A percentile compares a stretch with the other conserved stretches of the same genome.
Evolutionary conservation across 2,797 vertebrate species (phyloP).

Genomic region (Tiaroga cobitis): DNA sequence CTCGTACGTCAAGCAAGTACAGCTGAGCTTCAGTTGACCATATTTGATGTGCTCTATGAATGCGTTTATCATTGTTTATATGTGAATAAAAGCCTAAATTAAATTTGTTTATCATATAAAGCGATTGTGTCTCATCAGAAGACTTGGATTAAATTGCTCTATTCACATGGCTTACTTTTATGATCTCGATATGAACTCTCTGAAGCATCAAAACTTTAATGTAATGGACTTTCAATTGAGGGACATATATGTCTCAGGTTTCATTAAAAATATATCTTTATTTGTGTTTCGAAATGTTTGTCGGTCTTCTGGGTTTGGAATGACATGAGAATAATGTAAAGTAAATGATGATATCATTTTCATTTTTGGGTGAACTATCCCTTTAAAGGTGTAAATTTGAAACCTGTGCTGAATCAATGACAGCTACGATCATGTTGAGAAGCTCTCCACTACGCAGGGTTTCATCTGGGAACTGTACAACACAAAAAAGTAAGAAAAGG

Average conservation of each 20-base stretch:
- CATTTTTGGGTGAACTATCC: not conserved
- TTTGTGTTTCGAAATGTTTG: not conserved
- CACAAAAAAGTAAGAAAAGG: not conserved
- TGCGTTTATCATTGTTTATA: not conserved
- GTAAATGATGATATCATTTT: not conserved
- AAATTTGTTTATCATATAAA: not conserved
- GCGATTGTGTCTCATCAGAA: not conserved
- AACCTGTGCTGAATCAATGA: conserved; percentile 93
- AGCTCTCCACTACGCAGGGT: conserved; percentile 93
- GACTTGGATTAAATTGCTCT: not conserved
- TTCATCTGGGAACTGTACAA: conserved; percentile 90
- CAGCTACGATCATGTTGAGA: conserved; percentile 96
- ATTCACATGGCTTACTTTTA: not conserved
- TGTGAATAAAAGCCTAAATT: not conserved
- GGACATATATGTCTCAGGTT: not conserved
- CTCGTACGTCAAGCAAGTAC: not conserved
- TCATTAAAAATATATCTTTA: not conserved
- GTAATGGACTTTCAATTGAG: not conserved
- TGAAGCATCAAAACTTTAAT: not conserved
- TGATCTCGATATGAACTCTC: not conserved
- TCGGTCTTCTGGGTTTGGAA: not conserved
- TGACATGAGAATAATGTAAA: not conserved
- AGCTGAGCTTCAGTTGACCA: not conserved
- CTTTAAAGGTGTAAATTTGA: not conserved
- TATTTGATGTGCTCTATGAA: not conserved